phyloP scores from a whole-genome alignment of 1,140 invertebrate species.

The Nephila pilipes region DNA sequence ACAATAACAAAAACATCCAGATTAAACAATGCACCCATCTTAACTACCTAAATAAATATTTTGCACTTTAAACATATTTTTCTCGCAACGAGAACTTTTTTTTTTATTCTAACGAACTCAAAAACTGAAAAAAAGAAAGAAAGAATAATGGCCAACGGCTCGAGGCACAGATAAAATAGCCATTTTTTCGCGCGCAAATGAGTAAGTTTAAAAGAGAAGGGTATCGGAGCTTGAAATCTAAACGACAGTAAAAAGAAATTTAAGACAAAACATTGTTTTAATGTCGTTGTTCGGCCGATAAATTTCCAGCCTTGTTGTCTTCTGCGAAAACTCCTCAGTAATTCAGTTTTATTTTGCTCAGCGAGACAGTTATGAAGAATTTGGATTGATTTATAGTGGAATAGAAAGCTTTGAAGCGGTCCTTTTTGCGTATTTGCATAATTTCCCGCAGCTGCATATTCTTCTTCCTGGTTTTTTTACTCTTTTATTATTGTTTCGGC shows the following conservation, averaged over 20 bases:
- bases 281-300: constrained; percentile 60
- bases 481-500: background rate
- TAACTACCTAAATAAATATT: constrained; percentile 56
- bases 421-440: constrained; percentile 66
- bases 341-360: constrained; percentile 67
- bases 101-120: constrained; percentile 39
- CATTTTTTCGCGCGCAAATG: constrained; percentile 65
- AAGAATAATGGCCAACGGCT: constrained; percentile 44
- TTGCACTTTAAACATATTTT: constrained; percentile 27
- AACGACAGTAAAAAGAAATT: constrained; percentile 73
- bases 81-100: background rate
- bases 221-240: constrained; percentile 73
- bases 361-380: constrained; percentile 69
- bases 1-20: background rate
- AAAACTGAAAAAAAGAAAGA: background rate
- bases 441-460: constrained; percentile 45
- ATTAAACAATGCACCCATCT: background rate
- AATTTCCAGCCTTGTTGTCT: constrained; percentile 49
- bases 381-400: constrained; percentile 65
- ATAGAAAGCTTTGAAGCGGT: constrained; percentile 31
- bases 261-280: constrained; percentile 72
- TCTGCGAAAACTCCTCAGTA: constrained; percentile 28
- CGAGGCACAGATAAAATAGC: constrained; percentile 52
- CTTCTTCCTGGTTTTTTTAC: constrained; percentile 12
- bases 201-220: constrained; percentile 24